Base-by-base conservation (phyloP, 2,113 vertebrate genomes). In the Hemicordylus capensis region DNA sequence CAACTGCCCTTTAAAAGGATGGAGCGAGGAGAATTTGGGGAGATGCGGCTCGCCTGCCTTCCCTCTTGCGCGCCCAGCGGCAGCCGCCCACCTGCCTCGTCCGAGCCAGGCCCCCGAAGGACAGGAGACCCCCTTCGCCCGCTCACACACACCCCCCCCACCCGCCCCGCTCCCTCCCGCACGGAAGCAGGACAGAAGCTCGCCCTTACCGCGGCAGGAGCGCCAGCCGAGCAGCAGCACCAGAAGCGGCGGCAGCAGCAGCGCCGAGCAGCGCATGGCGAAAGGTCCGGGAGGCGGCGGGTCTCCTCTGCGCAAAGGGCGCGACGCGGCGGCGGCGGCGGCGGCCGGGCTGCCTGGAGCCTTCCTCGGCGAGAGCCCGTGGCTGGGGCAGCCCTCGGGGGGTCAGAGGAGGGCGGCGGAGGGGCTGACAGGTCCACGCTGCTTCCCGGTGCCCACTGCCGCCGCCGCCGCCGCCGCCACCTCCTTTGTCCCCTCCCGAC, bases 241-340 rank as follows among this genome's bases (percentile, higher is more conserved):
- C 69, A 31, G 89, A 37, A 76, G 84, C 86, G 81, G 86, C 80
- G 73, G 76, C 73, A 85, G 70, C 74, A 67, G 88, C 87, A 1
- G 81, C 81, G 44, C 39, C 58, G 82, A 39, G 39, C 51, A 6
- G 48, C 89, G 88, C 91, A 93, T 91, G 83, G 86, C 90, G 81
- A 46, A 44, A 4, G 67, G 37, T 24, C 37, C 19, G 20, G 37
- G 67, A 4, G 37, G n/a, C n/a, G n/a, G n/a, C n/a, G n/a, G n/a
- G n/a, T n/a, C 37, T 17, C 15, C 34, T 69, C 34, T 37, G 67
- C 48, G 51, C 74, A 56, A 20, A 12, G 28, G 14, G n/a, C 34
- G n/a, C 59, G 39, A n/a, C 34, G 54, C 20, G 34, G 31, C 3
- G 20, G n/a, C n/a, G n/a, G n/a, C n/a, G n/a, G n/a, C n/a, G n/a